Conservation (phyloP, 1,140 invertebrate genomes). For the Paraescarpia echinospica region DNA sequence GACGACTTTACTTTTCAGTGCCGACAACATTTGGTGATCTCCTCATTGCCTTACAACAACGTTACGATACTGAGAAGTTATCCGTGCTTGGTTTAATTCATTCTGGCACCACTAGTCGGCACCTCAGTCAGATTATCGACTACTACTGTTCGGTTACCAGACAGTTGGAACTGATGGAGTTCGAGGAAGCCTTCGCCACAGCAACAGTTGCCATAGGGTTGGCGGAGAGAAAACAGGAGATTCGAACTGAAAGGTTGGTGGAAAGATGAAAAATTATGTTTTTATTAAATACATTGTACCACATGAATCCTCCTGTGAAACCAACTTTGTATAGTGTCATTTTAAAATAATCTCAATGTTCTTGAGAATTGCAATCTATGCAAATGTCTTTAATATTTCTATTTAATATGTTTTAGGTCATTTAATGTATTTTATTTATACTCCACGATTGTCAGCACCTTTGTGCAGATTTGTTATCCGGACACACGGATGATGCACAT, state of each 20-base stretch:
- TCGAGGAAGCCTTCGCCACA: constrained; percentile 32
- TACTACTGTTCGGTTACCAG: constrained; percentile 36
- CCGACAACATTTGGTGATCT: constrained; percentile 32
- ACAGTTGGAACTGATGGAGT: constrained; percentile 32
- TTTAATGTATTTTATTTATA: no score
- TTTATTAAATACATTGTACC: no score
- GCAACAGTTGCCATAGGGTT: constrained; percentile 41
- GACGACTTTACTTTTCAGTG: neutral
- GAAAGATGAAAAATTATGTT: no score
- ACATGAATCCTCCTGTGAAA: no score
- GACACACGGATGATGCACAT: no score
- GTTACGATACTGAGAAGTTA: constrained; percentile 39
- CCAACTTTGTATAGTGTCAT: no score
- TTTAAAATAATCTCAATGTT: no score
- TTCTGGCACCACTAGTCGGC: constrained; percentile 21
- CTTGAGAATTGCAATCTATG: no score
- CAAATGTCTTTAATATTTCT: no score
- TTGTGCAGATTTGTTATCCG: no score
- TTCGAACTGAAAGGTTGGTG: neutral
- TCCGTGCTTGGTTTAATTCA: constrained; percentile 30
- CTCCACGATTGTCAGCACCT: no score
- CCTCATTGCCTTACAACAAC: constrained; percentile 33
- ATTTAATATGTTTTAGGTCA: no score
- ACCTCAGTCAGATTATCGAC: constrained; percentile 25
- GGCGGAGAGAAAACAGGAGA: constrained; percentile 38